Evolutionary conservation across 2,888 invertebrate genomes (phyloP).

Genomic region (Pristionchus mayeri): DNA sequence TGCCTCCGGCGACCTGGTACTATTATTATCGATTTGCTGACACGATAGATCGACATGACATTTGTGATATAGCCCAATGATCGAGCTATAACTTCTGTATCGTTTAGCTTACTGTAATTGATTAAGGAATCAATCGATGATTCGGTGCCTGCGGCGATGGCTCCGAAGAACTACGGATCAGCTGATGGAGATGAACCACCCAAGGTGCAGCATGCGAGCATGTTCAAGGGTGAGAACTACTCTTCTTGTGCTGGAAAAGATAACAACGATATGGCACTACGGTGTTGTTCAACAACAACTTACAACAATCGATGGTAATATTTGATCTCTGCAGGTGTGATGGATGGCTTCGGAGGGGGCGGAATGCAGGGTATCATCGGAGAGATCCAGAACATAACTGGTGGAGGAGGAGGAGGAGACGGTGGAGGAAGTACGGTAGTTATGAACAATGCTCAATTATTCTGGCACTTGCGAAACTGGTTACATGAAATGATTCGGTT

Average conservation of each 20-base stretch:
- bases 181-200: constrained; percentile 33
- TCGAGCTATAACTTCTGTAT: neutral
- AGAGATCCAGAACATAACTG: constrained; percentile 63
- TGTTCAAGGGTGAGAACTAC: constrained; percentile 35
- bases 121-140: constrained; percentile 45
- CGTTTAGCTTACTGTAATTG: neutral
- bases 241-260: no score
- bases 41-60: no score
- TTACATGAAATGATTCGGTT: neutral
- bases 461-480: neutral
- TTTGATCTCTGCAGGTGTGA: constrained; percentile 39
- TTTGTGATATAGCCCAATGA: no score
- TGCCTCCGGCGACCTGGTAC: constrained; percentile 42
- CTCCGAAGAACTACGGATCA: neutral
- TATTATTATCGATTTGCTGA: neutral
- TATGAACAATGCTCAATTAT: constrained; percentile 13
- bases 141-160: constrained; percentile 11
- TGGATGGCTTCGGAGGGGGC: constrained; percentile 63
- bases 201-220: constrained; percentile 29
- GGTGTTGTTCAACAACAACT: no score
- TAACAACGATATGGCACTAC: no score
- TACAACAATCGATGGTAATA: neutral
- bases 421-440: constrained; percentile 49
- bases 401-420: constrained; percentile 63
- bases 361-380: constrained; percentile 66